A percentile compares a stretch with the other conserved stretches of the same genome.
phyloP scores from a whole-genome alignment of 2,888 invertebrate species.

The Hyles lineata region DNA sequence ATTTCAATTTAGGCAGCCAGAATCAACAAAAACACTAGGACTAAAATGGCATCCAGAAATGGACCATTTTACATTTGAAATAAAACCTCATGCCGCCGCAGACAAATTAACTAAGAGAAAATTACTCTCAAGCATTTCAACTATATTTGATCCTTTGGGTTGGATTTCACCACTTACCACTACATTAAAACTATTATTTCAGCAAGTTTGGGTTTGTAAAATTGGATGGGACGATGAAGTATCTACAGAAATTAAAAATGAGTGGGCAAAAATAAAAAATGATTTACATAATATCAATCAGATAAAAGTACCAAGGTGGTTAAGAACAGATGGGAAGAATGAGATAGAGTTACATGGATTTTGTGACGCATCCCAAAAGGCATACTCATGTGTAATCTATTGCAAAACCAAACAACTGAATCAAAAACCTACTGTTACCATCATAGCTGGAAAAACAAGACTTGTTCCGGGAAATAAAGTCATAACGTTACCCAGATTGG shows the following conservation, averaged over 20 bases:
- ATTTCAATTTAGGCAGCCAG: conserved; percentile 34
- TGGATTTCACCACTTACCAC: conserved; percentile 40
- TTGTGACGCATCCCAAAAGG: background rate
- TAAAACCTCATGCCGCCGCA: too few species aligned
- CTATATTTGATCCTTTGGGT: conserved; percentile 42
- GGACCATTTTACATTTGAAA: conserved; percentile 30
- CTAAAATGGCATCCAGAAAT: conserved; percentile 34
- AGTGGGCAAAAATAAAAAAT: background rate
- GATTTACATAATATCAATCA: background rate
- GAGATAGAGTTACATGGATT: background rate
- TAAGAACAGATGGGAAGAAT: background rate
- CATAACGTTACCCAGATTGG: background rate
- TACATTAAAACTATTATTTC: conserved; percentile 40
- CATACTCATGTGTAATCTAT: conserved; percentile 1
- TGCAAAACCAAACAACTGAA: background rate
- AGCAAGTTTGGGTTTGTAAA: conserved; percentile 28
- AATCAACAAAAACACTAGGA: conserved; percentile 34
- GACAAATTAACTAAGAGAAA: too few species aligned
- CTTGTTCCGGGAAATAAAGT: background rate
- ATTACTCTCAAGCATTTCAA: conserved; percentile 40
- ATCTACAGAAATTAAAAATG: conserved; percentile 13
- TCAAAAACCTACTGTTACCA: background rate
- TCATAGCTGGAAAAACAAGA: background rate
- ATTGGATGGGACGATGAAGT: conserved; percentile 31
- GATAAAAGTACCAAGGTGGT: background rate